phyloP scores from a whole-genome alignment of 2,888 invertebrate genomes.

The Synanthedon andrenaeformis region DNA sequence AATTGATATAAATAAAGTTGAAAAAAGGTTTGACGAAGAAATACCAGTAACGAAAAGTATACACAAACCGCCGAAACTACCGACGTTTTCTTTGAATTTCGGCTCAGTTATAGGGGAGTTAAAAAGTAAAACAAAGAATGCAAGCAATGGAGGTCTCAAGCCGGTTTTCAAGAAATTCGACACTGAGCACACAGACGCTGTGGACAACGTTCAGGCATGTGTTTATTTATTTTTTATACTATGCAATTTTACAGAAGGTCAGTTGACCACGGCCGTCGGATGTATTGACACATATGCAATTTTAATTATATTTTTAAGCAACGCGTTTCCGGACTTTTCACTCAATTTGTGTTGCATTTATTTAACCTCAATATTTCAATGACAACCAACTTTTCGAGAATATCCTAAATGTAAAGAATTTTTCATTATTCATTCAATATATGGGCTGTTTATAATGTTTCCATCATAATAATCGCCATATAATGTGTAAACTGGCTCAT shows the following conservation, averaged over 20 bases:
- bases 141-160: slow-evolving; percentile 42
- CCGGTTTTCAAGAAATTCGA: slow-evolving; percentile 62
- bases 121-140: slow-evolving; percentile 51
- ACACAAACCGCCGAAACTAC: slow-evolving; percentile 46
- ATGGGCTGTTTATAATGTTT: too few relatives aligned
- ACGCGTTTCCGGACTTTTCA: neutral
- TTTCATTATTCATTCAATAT: too few relatives aligned
- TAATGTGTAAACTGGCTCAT: too few relatives aligned
- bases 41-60: slow-evolving; percentile 40
- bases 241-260: neutral
- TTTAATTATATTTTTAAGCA: neutral
- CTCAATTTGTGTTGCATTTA: neutral
- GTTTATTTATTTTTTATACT: slow-evolving; percentile 4
- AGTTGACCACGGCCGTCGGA: neutral
- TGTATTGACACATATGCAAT: neutral
- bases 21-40: slow-evolving; percentile 16
- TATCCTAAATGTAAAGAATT: too few relatives aligned
- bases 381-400: neutral
- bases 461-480: too few relatives aligned
- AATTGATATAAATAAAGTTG: slow-evolving; percentile 3
- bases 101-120: slow-evolving; percentile 61
- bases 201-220: slow-evolving; percentile 48
- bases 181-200: slow-evolving; percentile 36
- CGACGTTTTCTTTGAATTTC: slow-evolving; percentile 41
- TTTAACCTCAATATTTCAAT: neutral